These are phyloP conservation scores for Pogonocichla stellata DNA, from an alignment of 2,113 vertebrate species.

Conservation along the genomic window DNA sequence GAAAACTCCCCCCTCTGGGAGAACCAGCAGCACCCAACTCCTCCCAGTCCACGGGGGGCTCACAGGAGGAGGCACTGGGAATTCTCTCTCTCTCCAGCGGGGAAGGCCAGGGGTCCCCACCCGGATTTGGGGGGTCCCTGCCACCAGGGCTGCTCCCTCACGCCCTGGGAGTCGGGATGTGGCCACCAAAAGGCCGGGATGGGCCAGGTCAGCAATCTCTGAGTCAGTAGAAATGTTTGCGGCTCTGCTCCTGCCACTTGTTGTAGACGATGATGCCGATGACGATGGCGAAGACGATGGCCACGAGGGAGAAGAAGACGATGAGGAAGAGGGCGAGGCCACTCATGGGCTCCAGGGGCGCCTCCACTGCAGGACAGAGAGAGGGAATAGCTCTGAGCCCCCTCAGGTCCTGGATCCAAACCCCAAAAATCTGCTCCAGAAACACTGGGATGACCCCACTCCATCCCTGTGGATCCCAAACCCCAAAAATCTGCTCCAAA, in stretches of 20 bases:
- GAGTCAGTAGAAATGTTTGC: conserved; percentile 94
- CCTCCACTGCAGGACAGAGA: conserved; percentile 53
- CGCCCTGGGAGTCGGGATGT: neutral
- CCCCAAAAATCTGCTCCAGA: too few species aligned
- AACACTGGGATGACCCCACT: too few species aligned
- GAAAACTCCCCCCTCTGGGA: neutral
- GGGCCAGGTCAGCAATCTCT: accelerated
- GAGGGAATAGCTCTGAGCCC: neutral
- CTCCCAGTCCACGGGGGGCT: neutral
- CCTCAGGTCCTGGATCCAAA: too few species aligned
- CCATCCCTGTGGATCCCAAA: too few species aligned
- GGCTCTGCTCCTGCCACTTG: conserved; percentile 92
- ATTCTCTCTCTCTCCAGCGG: too few species aligned
- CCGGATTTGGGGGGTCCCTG: neutral
- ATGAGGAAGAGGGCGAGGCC: conserved; percentile 88
- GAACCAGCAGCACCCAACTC: neutral
- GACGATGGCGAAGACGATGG: conserved; percentile 86
- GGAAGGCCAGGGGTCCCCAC: too few species aligned
- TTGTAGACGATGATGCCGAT: conserved; percentile 89
- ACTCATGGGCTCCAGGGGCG: conserved; percentile 78
- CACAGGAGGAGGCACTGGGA: too few species aligned
- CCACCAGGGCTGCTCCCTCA: accelerated
- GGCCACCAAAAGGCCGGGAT: neutral
- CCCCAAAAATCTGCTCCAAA: too few species aligned
- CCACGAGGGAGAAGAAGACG: conserved; percentile 90